phyloP scores from a whole-genome alignment of 2,113 vertebrate species.

The Megalops atlanticus region DNA sequence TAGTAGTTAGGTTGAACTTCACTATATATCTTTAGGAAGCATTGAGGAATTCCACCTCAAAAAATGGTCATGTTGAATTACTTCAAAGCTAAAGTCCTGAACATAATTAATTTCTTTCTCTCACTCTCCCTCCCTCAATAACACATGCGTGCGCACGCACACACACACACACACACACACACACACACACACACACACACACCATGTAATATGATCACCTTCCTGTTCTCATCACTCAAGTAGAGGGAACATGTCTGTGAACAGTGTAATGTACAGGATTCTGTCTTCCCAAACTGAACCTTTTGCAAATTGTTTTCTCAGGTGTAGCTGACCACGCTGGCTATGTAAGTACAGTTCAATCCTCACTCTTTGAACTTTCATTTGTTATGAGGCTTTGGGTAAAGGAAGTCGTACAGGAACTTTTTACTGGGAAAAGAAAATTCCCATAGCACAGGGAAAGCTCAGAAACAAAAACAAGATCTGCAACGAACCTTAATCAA shows the following conservation, averaged over 20 bases:
- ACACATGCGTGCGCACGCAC: neutral
- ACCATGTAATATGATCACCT: neutral
- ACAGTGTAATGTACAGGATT: neutral
- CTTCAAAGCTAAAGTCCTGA: neutral
- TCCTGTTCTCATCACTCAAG: neutral
- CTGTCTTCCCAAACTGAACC: neutral
- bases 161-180: neutral
- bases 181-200: neutral
- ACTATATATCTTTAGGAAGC: too few relatives aligned
- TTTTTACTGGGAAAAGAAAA: neutral
- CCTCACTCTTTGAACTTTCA: too few relatives aligned
- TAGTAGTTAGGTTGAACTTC: too few relatives aligned
- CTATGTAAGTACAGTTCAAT: slow-evolving; percentile 14
- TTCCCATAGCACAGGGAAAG: neutral
- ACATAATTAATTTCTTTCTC: neutral
- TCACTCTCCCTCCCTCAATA: too few relatives aligned
- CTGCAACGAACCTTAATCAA: neutral
- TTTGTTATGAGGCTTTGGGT: neutral
- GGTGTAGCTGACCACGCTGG: neutral
- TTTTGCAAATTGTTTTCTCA: slow-evolving; percentile 14
- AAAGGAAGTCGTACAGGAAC: neutral
- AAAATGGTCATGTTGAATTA: too few relatives aligned
- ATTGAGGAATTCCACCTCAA: neutral
- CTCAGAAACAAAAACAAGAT: neutral
- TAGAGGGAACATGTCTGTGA: neutral